These are phyloP conservation scores for Chymomyza amoena DNA, from an alignment of 2,888 invertebrate species.

Conservation along the genomic window DNA sequence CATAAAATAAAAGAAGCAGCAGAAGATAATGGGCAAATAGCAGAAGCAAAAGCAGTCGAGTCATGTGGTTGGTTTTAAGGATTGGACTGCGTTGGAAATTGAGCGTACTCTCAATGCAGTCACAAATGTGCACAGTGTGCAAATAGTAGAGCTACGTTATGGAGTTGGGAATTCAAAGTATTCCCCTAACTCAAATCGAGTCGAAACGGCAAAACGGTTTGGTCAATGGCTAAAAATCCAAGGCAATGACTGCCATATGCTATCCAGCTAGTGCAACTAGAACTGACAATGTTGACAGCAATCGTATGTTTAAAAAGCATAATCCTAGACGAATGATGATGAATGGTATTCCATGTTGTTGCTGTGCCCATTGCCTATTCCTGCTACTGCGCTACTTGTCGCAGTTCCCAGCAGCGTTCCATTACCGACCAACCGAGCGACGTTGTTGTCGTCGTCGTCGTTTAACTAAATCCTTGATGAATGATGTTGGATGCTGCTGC, in stretches of 20 bases:
- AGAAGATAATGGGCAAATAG: conserved; percentile 29
- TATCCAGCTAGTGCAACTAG: conserved; percentile 24
- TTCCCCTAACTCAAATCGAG: conserved; percentile 34
- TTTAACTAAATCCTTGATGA: conserved; percentile 74
- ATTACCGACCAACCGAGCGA: not conserved
- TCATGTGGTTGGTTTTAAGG: conserved; percentile 22
- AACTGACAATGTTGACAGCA: conserved; percentile 72
- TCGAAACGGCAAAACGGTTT: conserved; percentile 13
- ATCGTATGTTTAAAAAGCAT: conserved; percentile 75
- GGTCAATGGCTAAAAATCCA: not conserved
- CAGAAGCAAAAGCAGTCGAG: conserved; percentile 43
- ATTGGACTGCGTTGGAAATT: not conserved
- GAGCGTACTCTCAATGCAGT: not conserved
- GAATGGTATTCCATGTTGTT: conserved; percentile 50
- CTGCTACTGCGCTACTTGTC: not conserved
- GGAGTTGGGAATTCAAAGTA: conserved; percentile 13
- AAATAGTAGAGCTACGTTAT: not conserved
- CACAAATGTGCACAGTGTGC: conserved; percentile 15
- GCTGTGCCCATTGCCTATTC: conserved; percentile 23
- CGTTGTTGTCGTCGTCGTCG: conserved; percentile 42
- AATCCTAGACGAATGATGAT: conserved; percentile 76
- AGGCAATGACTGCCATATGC: not conserved
- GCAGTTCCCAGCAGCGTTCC: not conserved
- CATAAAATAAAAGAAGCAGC: not conserved
- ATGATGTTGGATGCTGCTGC: conserved; percentile 51